Conservation (phyloP, 2,888 invertebrate species). For the Pasiphila rectangulata region DNA sequence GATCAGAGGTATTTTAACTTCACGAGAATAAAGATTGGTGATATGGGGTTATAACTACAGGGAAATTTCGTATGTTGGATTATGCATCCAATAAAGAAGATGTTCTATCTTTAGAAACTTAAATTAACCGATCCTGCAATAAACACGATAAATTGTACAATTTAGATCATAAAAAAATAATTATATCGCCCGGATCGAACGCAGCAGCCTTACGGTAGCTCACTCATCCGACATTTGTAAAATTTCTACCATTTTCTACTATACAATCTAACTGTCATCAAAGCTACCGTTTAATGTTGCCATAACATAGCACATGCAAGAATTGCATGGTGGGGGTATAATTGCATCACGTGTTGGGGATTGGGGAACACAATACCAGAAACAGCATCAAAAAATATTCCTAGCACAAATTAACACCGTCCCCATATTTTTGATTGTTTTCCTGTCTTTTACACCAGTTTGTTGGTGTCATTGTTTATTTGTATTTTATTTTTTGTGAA, state of each 20-base stretch:
- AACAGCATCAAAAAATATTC: no score
- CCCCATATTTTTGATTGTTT: no score
- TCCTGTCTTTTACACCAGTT: no score
- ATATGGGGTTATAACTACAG: constrained; percentile 53
- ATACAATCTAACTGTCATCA: constrained; percentile 20
- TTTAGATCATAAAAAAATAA: constrained; percentile 7
- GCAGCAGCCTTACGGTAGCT: constrained; percentile 39
- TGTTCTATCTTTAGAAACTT: not conserved
- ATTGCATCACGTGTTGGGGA: no score
- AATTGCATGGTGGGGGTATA: no score
- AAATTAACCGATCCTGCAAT: not conserved
- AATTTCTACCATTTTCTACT: constrained; percentile 38
- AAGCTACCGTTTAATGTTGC: constrained; percentile 1
- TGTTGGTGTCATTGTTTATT: no score
- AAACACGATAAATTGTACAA: constrained; percentile 3
- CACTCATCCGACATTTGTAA: constrained; percentile 54
- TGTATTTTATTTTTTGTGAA: no score
- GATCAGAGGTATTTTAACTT: constrained; percentile 53
- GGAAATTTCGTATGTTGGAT: constrained; percentile 5
- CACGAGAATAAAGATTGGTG: constrained; percentile 51
- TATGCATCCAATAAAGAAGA: constrained; percentile 2
- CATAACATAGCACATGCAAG: no score
- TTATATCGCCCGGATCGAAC: constrained; percentile 32
- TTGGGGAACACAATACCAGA: no score
- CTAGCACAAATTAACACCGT: no score